Base-by-base conservation (phyloP, 2,888 invertebrate genomes). In the Lasioglossum malachurum region DNA sequence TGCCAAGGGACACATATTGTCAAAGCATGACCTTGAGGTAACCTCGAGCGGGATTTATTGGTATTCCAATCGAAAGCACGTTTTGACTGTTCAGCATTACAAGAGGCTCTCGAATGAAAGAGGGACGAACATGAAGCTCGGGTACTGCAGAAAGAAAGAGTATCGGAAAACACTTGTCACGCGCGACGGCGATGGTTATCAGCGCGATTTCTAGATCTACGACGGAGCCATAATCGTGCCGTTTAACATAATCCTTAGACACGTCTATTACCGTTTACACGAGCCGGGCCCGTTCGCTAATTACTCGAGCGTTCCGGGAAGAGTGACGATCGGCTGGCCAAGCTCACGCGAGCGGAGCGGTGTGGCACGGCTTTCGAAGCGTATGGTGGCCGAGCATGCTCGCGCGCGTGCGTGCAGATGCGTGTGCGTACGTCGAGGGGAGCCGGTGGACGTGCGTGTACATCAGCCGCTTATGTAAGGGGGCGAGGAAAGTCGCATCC, bases 231-330 rank as follows among this genome's bases (percentile, higher is more conserved):
- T 84, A 84, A 87, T 87, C 76, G 85, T 27, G 83, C 35, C 76
- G 74, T 84, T 89, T 90, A 88, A 87, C 83, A 78, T 87, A 87
- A 90, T 85, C 83, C 75, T 80, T 83, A 83, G 88, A 89, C 84
- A 75, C 83, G 83, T 91, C 83, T 89, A 88, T 91, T 89, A 91
- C 76, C 87, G 84, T 85, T 73, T 57, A 67, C 49, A 69, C 81
- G 73, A 73, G 77, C 72, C 64, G 77, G 49, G 72, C 41, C 64
- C 73, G 78, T 72, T 71, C 71, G 89, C 88, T 90, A 90, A 90
- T 90, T 90, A 84, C 84, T 57, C 83, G 72, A 60, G 69, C 77
- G 81, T 83, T 74, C 72, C 77, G 75, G 74, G 75, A 41, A 38
- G 75, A 49, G 72, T 74, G 80, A 73, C 86, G 80, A 82, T 88